These are phyloP conservation scores for roundworm (Caenorhabditis elegans) DNA, from an alignment of 1,140 invertebrate genomes.

Conservation along the genomic window WBcel235 BX284604.4:12364501-12365000, in stretches of 20 bases:
- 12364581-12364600: neutral
- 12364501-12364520: neutral
- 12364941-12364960: neutral
- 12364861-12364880: too few relatives aligned
- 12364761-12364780: too few relatives aligned
- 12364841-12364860: too few relatives aligned
- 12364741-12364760: too few relatives aligned
- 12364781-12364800: too few relatives aligned
- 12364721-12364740: too few relatives aligned
- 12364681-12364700: too few relatives aligned
- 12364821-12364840: too few relatives aligned
- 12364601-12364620: neutral
- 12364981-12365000: neutral
- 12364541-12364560: constrained; percentile 10
- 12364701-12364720: too few relatives aligned
- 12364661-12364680: neutral
- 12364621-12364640: neutral
- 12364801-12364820: too few relatives aligned
- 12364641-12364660: neutral
- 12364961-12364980: neutral
- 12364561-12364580: neutral
- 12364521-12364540: neutral
- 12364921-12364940: neutral
- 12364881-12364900: neutral
- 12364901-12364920: neutral